Percentiles rank a stretch among this genome's conserved stretches.
phyloP scores from a whole-genome alignment of 92 coral and sea anemone genomes.

The Phymanthus crucifer region DNA sequence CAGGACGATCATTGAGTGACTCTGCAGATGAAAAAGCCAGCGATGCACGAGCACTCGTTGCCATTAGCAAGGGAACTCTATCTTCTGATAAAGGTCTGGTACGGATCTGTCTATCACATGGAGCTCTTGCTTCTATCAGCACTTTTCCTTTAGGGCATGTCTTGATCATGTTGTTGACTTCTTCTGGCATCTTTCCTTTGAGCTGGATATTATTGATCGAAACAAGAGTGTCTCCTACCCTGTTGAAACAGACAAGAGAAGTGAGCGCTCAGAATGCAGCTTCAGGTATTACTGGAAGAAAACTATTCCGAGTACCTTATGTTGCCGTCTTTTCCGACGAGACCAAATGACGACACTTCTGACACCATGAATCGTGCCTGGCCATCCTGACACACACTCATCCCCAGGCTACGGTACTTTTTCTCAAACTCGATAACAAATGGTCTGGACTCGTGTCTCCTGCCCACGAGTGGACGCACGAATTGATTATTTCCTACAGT shows the following conservation, averaged over 20 bases:
- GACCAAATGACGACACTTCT: conserved; percentile 80
- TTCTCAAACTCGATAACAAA: conserved; percentile 88
- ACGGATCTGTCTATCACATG: not conserved
- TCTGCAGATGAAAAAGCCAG: conserved; percentile 40
- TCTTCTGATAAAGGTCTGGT: conserved; percentile 39
- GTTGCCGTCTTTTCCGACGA: conserved; percentile 90
- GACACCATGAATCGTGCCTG: conserved; percentile 61
- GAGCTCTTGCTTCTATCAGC: conserved; percentile 68
- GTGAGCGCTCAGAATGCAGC: not conserved
- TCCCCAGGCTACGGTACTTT: conserved; percentile 78
- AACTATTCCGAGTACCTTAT: conserved; percentile 55
- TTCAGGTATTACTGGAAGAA: not conserved
- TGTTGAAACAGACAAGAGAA: conserved; percentile 15
- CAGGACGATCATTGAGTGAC: conserved; percentile 16
- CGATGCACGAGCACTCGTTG: conserved; percentile 56
- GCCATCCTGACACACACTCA: conserved; percentile 54
- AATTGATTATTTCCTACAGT: not conserved
- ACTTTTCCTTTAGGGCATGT: conserved; percentile 78
- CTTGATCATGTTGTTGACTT: conserved; percentile 68
- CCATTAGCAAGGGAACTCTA: conserved; percentile 51
- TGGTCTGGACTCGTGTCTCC: conserved; percentile 76
- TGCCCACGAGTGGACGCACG: conserved; percentile 56
- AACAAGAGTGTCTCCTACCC: conserved; percentile 80
- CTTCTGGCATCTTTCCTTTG: conserved; percentile 52
- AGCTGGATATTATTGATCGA: conserved; percentile 65